Evolutionary conservation across 1,140 invertebrate species (phyloP), one percentile per base, ranked within the genome.

Genomic region (Microplitis mediator): DNA sequence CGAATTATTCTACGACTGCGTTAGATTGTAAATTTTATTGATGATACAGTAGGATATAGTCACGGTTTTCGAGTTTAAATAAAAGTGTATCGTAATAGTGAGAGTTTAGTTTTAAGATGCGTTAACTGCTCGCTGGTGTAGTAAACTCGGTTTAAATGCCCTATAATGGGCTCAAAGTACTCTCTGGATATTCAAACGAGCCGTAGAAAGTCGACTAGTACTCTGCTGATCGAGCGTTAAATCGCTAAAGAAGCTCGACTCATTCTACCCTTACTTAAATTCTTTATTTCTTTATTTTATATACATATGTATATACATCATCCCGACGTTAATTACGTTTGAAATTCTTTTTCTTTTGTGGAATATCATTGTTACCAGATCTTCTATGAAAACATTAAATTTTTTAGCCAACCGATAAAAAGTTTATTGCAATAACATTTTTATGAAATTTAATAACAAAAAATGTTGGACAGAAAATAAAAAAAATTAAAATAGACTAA

Each of bases 151-250:
- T 56, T 60, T 62, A 61, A 75, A 75, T 75, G 66, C 45, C 14
- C 66, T 50, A 61, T 72, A 70, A 74, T 74, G 32, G 70, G 61
- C 65, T 72, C 50, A 2, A 31, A 61, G 54, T 66, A 60, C 63
- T 39, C 68, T 58, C 39, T 32, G 23, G 61, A 69, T 72, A 71
- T 74, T 69, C 32, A 69, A 75, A 70, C 56, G 73, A 74, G 31
- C 36, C 58, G 45, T 71, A 67, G 64, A 72, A 75, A 75, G 64
- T 69, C 13, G 52, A 68, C 51, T 60, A 36, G 34, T 31, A 45
- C 23, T 65, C 51, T 52, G 64, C 51, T 54, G 61, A 75, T 75
- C 70, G 58, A 72, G 66, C 74, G 61, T 72, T 69, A 69, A 75
- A 68, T 71, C 68, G 73, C 32, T 62, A n/a, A 34, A 11, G 35